Percentiles rank a stretch among this genome's conserved stretches.
These are phyloP conservation scores for Oryzaephilus surinamensis DNA, from an alignment of 1,140 invertebrate genomes.

Conservation along the genomic window DNA sequence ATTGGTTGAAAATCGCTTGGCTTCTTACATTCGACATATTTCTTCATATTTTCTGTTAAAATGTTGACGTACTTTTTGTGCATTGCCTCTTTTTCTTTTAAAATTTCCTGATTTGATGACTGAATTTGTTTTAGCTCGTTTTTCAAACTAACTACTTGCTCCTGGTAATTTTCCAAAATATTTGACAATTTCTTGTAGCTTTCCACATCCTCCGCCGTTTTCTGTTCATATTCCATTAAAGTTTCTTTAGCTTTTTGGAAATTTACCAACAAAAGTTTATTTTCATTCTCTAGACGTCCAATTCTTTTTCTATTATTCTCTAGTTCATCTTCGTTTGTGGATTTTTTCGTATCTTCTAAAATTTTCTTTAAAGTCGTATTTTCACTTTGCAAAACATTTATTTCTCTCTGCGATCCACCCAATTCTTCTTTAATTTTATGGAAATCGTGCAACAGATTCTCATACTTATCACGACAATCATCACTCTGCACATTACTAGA, in stretches of 20 bases:
- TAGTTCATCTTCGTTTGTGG: conserved; percentile 10
- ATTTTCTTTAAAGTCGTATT: conserved; percentile 15
- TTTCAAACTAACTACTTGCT: conserved; percentile 21
- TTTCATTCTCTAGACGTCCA: conserved; percentile 13
- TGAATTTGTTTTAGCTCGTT: conserved; percentile 12
- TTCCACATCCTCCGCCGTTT: conserved; percentile 18
- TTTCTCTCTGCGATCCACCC: conserved; percentile 14
- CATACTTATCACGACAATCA: conserved; percentile 7
- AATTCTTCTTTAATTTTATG: conserved; percentile 11
- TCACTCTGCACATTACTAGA: too few species aligned
- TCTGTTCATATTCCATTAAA: conserved; percentile 11
- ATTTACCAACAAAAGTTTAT: conserved; percentile 16
- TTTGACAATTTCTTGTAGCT: conserved; percentile 20
- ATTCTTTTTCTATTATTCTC: conserved; percentile 12
- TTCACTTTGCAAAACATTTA: conserved; percentile 12
- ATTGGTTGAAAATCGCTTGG: too few species aligned
- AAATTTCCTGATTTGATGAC: conserved; percentile 10
- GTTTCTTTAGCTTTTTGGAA: conserved; percentile 15
- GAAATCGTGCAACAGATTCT: conserved; percentile 11
- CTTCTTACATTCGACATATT: conserved; percentile 39
- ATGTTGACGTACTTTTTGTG: conserved; percentile 32
- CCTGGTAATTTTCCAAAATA: conserved; percentile 26
- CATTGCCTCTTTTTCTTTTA: conserved; percentile 2
- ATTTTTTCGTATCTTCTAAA: conserved; percentile 15
- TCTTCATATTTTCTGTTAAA: conserved; percentile 39